phyloP scores from a whole-genome alignment of 1,140 invertebrate genomes.

The Meloidogyne hapla region DNA sequence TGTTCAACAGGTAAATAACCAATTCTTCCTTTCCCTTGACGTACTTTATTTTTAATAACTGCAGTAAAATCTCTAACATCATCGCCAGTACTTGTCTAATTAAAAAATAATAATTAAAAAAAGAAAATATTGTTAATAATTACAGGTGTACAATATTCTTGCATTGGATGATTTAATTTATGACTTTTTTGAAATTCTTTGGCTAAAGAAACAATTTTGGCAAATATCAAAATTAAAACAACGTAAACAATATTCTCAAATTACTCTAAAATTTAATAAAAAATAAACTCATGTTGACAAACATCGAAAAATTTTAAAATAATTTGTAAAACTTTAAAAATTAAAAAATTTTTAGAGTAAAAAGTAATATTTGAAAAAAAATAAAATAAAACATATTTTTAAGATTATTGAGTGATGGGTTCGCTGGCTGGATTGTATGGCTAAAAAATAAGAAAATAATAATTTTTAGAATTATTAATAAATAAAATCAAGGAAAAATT shows the following conservation, averaged over 20 bases:
- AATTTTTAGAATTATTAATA: too few species aligned
- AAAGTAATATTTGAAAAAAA: too few species aligned
- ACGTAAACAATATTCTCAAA: conserved; percentile 92
- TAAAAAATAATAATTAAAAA: not conserved
- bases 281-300: too few species aligned
- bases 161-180: conserved; percentile 97
- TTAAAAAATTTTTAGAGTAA: too few species aligned
- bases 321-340: too few species aligned
- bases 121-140: conserved; percentile 64
- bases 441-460: too few species aligned
- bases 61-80: conserved; percentile 95
- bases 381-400: too few species aligned
- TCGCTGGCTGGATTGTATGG: too few species aligned
- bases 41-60: conserved; percentile 94
- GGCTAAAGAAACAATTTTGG: conserved; percentile 97
- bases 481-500: too few species aligned
- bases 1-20: conserved; percentile 86
- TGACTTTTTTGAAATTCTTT: conserved; percentile 92
- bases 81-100: conserved; percentile 90
- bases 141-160: conserved; percentile 96
- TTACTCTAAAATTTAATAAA: too few species aligned
- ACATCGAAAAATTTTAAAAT: too few species aligned
- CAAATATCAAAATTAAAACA: conserved; percentile 99
- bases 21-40: conserved; percentile 67
- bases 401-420: too few species aligned